Conservation (phyloP, 2,888 invertebrate genomes). For the Agrochola macilenta region DNA sequence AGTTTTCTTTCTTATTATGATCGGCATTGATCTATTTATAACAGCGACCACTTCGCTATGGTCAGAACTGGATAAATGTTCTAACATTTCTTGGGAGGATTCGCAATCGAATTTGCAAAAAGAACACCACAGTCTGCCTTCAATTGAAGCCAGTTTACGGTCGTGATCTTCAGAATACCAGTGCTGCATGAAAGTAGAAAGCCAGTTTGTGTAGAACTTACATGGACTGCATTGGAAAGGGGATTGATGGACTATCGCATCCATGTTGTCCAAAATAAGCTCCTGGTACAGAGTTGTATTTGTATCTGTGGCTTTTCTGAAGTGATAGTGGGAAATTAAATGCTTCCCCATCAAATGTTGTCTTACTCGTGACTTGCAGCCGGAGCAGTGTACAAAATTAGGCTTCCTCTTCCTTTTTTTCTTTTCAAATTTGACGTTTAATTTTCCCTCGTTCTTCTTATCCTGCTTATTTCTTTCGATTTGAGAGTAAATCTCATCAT, state of each 20-base stretch:
- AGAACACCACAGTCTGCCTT: conserved; percentile 93
- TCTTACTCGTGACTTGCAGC: conserved; percentile 93
- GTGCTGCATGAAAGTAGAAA: conserved; percentile 93
- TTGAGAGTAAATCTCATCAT: conserved; percentile 78
- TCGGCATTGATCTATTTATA: conserved; percentile 95
- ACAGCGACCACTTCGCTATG: conserved; percentile 94
- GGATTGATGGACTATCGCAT: conserved; percentile 94
- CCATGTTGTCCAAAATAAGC: conserved; percentile 94
- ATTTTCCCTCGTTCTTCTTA: conserved; percentile 65
- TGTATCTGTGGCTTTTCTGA: conserved; percentile 92
- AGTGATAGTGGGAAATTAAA: conserved; percentile 96
- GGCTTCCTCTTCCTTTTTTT: conserved; percentile 90
- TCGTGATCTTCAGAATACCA: conserved; percentile 93
- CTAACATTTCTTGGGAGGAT: conserved; percentile 92
- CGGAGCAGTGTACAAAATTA: conserved; percentile 92
- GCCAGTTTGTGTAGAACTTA: conserved; percentile 95
- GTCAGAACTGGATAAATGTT: conserved; percentile 92
- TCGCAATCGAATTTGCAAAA: conserved; percentile 93
- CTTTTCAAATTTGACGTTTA: conserved; percentile 73
- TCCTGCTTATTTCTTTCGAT: conserved; percentile 71
- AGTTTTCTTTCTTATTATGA: conserved; percentile 93
- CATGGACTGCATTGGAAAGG: conserved; percentile 97
- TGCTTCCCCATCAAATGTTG: conserved; percentile 95
- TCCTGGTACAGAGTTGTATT: conserved; percentile 90
- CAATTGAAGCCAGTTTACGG: conserved; percentile 84